Percentiles rank a stretch among this genome's conserved stretches.
Evolutionary conservation across 2,888 invertebrate species (phyloP).

Genomic region (Xestia sexstrigata): DNA sequence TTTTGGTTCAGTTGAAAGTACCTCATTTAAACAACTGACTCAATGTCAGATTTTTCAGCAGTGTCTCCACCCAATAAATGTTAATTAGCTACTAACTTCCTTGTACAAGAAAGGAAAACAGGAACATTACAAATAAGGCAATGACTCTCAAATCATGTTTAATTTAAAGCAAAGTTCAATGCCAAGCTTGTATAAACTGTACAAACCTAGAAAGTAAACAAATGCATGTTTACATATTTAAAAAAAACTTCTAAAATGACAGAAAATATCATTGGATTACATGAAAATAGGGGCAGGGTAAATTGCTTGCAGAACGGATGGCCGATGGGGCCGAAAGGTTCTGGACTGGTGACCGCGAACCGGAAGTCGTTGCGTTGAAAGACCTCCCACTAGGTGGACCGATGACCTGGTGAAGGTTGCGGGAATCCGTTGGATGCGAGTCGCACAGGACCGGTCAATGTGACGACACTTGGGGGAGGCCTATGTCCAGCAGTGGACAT

Average conservation of each 20-base stretch:
- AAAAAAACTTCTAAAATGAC: conserved; percentile 5
- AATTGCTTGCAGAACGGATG: too few relatives aligned
- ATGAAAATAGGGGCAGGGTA: too few relatives aligned
- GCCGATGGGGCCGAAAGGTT: too few relatives aligned
- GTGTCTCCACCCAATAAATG: conserved; percentile 11
- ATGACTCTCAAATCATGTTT: conserved; percentile 32
- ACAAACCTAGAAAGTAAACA: conserved; percentile 32
- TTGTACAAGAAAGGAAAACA: conserved; percentile 29
- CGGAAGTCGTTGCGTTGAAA: too few relatives aligned
- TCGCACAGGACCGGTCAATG: too few relatives aligned
- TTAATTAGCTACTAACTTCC: conserved; percentile 39
- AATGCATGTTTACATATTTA: conserved; percentile 12
- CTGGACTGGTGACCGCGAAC: too few relatives aligned
- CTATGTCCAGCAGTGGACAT: too few relatives aligned
- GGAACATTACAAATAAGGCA: conserved; percentile 25
- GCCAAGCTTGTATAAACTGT: conserved; percentile 29
- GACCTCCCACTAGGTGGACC: too few relatives aligned
- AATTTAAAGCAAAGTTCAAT: conserved; percentile 43
- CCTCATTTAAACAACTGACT: not conserved
- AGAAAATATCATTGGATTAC: not conserved
- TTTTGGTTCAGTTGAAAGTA: conserved; percentile 12
- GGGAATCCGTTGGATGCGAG: too few relatives aligned
- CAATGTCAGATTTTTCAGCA: conserved; percentile 28
- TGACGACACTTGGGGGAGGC: too few relatives aligned
- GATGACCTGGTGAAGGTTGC: too few relatives aligned